Evolutionary conservation across 2,797 vertebrate genomes (phyloP).

Genomic region (Falco biarmicus): DNA sequence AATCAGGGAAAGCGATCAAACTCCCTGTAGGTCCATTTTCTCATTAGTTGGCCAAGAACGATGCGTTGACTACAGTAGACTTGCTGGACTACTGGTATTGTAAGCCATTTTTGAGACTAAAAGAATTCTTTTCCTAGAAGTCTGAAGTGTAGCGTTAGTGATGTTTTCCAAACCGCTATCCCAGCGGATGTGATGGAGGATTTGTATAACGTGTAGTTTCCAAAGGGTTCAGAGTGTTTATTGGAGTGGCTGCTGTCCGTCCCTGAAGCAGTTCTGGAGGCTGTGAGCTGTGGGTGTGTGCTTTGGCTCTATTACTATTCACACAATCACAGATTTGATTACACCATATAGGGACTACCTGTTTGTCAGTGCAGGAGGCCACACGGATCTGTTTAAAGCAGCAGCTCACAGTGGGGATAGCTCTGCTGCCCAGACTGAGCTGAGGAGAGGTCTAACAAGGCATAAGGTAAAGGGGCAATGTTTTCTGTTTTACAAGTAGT

Average conservation of each 20-base stretch:
- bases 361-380: background rate
- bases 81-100: background rate
- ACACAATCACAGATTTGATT: background rate
- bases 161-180: background rate
- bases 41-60: fast-evolving
- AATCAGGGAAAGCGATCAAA: background rate
- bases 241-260: background rate
- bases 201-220: background rate
- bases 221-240: background rate
- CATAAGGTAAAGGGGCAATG: fast-evolving
- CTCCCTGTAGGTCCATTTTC: background rate
- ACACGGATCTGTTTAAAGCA: background rate
- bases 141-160: background rate
- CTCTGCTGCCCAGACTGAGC: background rate
- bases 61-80: background rate
- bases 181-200: background rate
- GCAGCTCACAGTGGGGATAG: background rate
- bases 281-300: background rate
- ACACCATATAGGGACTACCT: background rate
- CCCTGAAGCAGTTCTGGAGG: background rate
- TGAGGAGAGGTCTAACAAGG: background rate
- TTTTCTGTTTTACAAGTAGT: background rate
- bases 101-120: background rate
- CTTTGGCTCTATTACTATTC: background rate
- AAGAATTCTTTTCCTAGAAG: background rate